Conservation (phyloP, 2,797 vertebrate species). For the Rhynchonycteris naso region DNA sequence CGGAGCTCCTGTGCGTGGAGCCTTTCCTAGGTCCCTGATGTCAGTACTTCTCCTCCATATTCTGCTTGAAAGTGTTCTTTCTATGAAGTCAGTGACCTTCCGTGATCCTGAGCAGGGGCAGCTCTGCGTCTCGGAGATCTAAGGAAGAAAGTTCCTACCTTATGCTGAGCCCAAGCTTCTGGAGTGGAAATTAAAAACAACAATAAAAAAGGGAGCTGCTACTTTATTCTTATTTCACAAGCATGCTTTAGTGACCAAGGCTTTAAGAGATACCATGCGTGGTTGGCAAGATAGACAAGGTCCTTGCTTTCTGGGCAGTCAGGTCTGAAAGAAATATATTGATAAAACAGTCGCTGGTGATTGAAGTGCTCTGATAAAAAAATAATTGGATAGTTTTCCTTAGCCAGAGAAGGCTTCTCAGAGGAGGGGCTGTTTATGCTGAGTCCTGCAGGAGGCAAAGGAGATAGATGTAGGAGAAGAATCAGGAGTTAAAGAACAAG, state of each 20-base stretch:
- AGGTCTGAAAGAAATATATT: background rate
- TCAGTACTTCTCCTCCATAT: background rate
- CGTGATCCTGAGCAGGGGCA: slow-evolving; percentile 68
- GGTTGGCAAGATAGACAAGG: background rate
- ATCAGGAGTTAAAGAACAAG: background rate
- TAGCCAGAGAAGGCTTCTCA: background rate
- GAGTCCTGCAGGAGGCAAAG: background rate
- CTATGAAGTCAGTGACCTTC: background rate
- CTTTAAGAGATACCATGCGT: background rate
- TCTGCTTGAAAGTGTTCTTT: background rate
- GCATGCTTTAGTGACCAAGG: background rate
- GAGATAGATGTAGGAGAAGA: background rate
- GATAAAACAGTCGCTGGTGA: background rate
- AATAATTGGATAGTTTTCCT: background rate
- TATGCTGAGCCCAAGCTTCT: background rate
- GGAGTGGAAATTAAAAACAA: background rate
- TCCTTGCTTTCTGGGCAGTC: background rate
- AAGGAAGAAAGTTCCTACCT: slow-evolving; percentile 71
- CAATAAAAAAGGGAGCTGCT: background rate
- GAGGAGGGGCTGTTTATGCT: background rate
- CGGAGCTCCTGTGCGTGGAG: background rate
- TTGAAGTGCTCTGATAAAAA: background rate
- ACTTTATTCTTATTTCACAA: slow-evolving; percentile 24
- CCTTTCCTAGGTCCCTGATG: background rate
- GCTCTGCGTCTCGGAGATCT: slow-evolving; percentile 71